These are phyloP conservation scores for Drosophila nasuta DNA, from an alignment of 1,140 invertebrate species.

Conservation along the genomic window DNA sequence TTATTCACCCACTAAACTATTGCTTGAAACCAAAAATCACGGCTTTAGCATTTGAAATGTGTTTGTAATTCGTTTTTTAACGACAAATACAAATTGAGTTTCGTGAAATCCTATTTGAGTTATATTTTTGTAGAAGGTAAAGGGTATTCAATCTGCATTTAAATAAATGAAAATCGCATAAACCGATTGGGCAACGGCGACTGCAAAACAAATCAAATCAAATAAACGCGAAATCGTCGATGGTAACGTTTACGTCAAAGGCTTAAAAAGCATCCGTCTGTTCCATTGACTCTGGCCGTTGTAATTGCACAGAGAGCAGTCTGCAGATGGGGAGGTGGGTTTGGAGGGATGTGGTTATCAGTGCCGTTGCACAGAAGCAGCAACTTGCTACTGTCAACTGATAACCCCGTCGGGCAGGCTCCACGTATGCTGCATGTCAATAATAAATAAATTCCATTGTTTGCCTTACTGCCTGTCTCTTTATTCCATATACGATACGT, in stretches of 20 bases:
- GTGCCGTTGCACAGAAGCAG: slow-evolving; percentile 44
- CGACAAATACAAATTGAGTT: not conserved
- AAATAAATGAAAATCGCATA: slow-evolving; percentile 78
- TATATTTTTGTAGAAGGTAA: slow-evolving; percentile 6
- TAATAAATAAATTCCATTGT: slow-evolving; percentile 82
- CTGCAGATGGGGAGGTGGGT: slow-evolving; percentile 4
- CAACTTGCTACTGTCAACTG: slow-evolving; percentile 67
- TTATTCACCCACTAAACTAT: not conserved
- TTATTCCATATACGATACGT: slow-evolving; percentile 37
- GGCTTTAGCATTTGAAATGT: not conserved
- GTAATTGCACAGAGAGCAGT: not conserved
- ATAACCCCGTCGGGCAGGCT: slow-evolving; percentile 69
- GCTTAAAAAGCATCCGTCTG: slow-evolving; percentile 46
- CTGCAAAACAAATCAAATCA: slow-evolving; percentile 49
- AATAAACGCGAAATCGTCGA: slow-evolving; percentile 50
- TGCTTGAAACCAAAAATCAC: not conserved
- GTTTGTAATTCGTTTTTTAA: not conserved
- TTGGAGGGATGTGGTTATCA: slow-evolving; percentile 61
- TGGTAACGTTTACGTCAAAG: slow-evolving; percentile 54
- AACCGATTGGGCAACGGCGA: slow-evolving; percentile 53
- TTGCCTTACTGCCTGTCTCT: slow-evolving; percentile 45
- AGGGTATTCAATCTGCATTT: slow-evolving; percentile 50
- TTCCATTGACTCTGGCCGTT: slow-evolving; percentile 23
- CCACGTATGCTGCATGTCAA: slow-evolving; percentile 59
- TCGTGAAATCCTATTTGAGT: not conserved